phyloP scores from a whole-genome alignment of 2,113 vertebrate genomes.

The Peromyscus californicus region DNA sequence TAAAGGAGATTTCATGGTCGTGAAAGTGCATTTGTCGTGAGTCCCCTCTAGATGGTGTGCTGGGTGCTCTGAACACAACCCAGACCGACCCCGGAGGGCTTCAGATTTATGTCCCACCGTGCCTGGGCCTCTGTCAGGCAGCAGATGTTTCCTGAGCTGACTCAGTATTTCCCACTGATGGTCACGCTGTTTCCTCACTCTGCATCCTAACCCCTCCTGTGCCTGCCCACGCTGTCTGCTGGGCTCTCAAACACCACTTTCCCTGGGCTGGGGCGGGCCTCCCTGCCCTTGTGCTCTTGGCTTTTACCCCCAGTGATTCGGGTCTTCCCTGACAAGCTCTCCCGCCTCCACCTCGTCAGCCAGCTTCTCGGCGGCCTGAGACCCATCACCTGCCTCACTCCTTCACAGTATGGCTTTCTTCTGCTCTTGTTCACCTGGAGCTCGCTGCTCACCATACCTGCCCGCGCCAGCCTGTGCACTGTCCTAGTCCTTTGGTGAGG shows the following conservation, averaged over 20 bases:
- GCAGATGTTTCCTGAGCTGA: conserved; percentile 14
- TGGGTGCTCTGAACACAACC: neutral
- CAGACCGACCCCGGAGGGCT: conserved; percentile 20
- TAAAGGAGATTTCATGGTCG: conserved; percentile 10
- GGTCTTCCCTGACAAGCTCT: neutral
- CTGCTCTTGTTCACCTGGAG: neutral
- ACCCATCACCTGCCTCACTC: neutral
- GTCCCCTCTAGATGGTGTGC: neutral
- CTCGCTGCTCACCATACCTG: neutral
- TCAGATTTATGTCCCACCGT: neutral
- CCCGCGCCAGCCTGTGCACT: neutral
- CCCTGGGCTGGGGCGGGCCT: neutral
- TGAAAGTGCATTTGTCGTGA: conserved; percentile 35
- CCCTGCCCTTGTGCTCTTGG: neutral
- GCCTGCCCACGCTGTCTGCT: neutral
- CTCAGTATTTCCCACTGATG: neutral
- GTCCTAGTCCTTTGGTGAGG: neutral
- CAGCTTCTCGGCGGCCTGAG: neutral
- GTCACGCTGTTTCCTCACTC: neutral
- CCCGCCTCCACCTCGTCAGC: neutral
- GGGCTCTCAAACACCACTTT: neutral
- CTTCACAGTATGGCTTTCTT: rapidly evolving
- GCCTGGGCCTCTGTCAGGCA: neutral
- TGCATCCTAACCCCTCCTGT: neutral
- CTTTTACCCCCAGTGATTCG: neutral